These are phyloP conservation scores for Fulmarus glacialis DNA, from an alignment of 2,113 vertebrate species.

Conservation along the genomic window DNA sequence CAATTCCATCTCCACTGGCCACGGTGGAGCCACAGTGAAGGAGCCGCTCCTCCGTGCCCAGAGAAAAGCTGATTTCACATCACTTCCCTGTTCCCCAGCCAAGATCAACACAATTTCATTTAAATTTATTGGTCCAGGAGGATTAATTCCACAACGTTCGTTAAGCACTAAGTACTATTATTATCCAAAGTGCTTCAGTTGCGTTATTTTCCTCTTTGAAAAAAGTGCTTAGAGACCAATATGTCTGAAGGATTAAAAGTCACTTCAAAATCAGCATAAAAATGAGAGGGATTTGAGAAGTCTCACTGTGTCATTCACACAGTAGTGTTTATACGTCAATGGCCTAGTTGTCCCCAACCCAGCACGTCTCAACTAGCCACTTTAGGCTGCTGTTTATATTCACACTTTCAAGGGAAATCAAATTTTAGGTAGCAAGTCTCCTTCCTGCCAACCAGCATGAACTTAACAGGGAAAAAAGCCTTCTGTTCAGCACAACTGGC, in stretches of 20 bases:
- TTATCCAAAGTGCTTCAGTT: neutral
- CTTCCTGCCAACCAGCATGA: neutral
- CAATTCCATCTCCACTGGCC: neutral
- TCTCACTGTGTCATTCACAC: neutral
- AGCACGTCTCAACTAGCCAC: neutral
- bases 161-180: slow-evolving; percentile 36
- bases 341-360: neutral
- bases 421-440: neutral
- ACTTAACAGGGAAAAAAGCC: neutral
- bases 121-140: neutral
- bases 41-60: neutral
- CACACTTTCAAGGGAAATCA: neutral
- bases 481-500: neutral
- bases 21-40: neutral
- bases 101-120: neutral
- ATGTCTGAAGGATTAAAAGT: slow-evolving; percentile 33
- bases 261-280: slow-evolving; percentile 19
- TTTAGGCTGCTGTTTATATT: neutral
- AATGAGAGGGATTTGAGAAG: slow-evolving; percentile 1
- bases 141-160: neutral
- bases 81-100: neutral
- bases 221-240: slow-evolving; percentile 7
- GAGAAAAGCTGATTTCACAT: neutral
- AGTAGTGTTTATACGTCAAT: fast-evolving
- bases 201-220: neutral